A percentile compares a stretch with the other conserved stretches of the same genome.
phyloP scores from a whole-genome alignment of 2,797 vertebrate species.

The Gymnoscopelus microlampas region DNA sequence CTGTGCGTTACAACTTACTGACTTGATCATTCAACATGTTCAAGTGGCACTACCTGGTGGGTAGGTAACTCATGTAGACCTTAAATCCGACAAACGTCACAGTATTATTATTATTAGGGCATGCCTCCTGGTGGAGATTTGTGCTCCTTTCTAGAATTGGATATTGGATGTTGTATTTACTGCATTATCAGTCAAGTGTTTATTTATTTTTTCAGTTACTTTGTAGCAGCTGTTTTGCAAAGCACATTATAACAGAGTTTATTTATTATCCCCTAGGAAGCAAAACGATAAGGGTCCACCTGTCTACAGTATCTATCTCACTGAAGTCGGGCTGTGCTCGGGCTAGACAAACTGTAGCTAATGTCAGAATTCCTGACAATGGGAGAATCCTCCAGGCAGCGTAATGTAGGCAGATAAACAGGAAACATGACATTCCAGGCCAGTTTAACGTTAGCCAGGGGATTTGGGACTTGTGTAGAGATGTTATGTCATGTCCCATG shows the following conservation, averaged over 20 bases:
- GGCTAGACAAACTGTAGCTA: not conserved
- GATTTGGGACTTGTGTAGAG: slow-evolving; percentile 29
- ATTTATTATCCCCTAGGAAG: not conserved
- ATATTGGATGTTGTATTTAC: too few relatives aligned
- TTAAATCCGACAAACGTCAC: too few relatives aligned
- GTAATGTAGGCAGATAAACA: slow-evolving; percentile 58
- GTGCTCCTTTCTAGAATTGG: too few relatives aligned
- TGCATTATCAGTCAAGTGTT: not conserved
- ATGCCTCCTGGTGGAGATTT: too few relatives aligned
- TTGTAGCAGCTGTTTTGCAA: slow-evolving; percentile 15
- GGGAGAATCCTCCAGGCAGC: slow-evolving; percentile 34
- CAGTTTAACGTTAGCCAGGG: slow-evolving; percentile 38
- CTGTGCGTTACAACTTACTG: too few relatives aligned
- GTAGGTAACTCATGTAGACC: too few relatives aligned
- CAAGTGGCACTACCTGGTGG: too few relatives aligned
- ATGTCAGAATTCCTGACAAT: slow-evolving; percentile 40
- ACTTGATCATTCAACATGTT: too few relatives aligned
- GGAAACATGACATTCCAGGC: slow-evolving; percentile 69
- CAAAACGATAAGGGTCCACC: slow-evolving; percentile 21
- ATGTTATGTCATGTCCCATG: not conserved
- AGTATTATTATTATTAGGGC: too few relatives aligned
- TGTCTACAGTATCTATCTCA: slow-evolving; percentile 19
- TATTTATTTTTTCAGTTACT: slow-evolving; percentile 4
- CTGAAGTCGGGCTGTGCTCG: slow-evolving; percentile 20
- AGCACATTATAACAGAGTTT: slow-evolving; percentile 16